Conservation (phyloP, 2,113 vertebrate species). For the Scytalopus superciliaris region DNA sequence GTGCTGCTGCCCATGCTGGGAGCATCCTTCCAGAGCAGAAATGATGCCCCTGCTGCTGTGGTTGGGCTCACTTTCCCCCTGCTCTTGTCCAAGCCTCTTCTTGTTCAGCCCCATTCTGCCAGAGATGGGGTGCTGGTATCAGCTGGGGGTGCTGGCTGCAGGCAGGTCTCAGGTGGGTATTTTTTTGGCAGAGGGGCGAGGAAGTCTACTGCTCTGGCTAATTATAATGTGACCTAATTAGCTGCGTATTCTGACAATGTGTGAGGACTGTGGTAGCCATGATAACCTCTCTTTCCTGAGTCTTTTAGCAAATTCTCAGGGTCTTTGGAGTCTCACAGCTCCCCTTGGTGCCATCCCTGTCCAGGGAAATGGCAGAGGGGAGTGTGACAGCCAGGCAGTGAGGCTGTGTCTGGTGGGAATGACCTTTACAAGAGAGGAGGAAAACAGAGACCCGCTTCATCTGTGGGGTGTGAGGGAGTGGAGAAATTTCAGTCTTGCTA, state of each 20-base stretch:
- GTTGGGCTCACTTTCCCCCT: fast-evolving
- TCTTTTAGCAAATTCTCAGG: neutral
- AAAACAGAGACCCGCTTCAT: neutral
- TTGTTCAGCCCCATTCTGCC: fast-evolving
- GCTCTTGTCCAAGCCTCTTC: neutral
- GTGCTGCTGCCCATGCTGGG: fast-evolving
- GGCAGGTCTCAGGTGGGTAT: neutral
- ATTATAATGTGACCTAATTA: slow-evolving; percentile 60
- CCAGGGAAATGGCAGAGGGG: neutral
- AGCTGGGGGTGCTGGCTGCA: neutral
- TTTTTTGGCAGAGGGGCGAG: neutral
- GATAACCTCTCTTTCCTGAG: neutral
- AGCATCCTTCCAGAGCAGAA: neutral
- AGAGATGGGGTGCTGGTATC: neutral
- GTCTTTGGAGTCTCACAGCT: neutral
- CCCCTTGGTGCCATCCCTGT: neutral
- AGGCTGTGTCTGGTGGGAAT: neutral
- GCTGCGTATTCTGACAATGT: neutral
- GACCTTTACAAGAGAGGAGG: neutral
- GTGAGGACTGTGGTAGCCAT: neutral
- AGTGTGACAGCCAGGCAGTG: neutral
- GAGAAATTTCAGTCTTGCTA: neutral
- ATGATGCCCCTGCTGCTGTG: neutral
- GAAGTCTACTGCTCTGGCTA: slow-evolving; percentile 16
- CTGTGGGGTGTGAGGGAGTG: neutral